Percentiles rank a stretch among this genome's conserved stretches.
phyloP scores from a whole-genome alignment of 2,113 vertebrate genomes.

The Tretioscincus oriximinensis region DNA sequence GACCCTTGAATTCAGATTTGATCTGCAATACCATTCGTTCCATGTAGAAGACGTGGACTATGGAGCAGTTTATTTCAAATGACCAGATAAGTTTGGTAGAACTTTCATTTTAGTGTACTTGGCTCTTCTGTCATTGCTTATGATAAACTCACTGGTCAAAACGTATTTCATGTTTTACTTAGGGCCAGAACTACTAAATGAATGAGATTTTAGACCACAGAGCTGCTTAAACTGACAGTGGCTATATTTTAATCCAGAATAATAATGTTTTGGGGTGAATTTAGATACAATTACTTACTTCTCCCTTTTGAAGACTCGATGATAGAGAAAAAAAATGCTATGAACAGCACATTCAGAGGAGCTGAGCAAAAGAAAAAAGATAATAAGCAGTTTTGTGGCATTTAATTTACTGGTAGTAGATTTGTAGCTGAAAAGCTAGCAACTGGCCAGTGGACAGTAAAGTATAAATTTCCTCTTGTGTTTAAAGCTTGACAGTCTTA shows the following conservation, averaged over 20 bases:
- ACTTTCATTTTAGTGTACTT: too few species aligned
- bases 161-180: slow-evolving; percentile 22
- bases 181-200: background rate
- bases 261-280: slow-evolving; percentile 5
- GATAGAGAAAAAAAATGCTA: slow-evolving; percentile 40
- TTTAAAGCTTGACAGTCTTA: slow-evolving; percentile 37
- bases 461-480: slow-evolving; percentile 11
- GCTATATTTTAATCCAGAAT: slow-evolving; percentile 1
- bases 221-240: background rate
- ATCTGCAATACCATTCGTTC: too few species aligned
- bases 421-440: slow-evolving; percentile 41
- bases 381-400: slow-evolving; percentile 34
- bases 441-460: slow-evolving; percentile 18
- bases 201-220: slow-evolving; percentile 1
- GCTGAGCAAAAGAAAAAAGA: slow-evolving; percentile 8
- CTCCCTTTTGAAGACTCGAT: background rate
- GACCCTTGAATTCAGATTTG: too few species aligned
- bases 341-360: slow-evolving; percentile 18
- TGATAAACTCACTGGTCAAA: background rate
- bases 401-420: slow-evolving; percentile 41
- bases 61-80: too few species aligned
- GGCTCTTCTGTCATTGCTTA: too few species aligned
- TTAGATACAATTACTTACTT: slow-evolving; percentile 27
- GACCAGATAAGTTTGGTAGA: too few species aligned
- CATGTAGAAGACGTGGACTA: too few species aligned